Conservation (phyloP, 2,888 invertebrate species). For the Melitaea athalia region DNA sequence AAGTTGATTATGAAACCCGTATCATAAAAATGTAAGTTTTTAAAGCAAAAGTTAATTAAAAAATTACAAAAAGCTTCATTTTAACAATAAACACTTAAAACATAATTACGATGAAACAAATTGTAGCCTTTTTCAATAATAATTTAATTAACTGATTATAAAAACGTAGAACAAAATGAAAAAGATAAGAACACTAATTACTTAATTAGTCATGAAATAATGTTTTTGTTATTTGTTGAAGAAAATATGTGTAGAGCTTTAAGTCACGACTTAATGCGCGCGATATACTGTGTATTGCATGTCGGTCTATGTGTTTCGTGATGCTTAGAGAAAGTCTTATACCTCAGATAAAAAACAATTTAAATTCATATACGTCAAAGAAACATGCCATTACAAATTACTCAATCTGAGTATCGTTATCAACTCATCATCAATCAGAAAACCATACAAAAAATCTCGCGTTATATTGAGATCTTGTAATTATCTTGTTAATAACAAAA, state of each 20-base stretch:
- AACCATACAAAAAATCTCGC: slow-evolving; percentile 16
- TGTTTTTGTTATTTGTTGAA: neutral
- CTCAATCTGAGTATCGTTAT: slow-evolving; percentile 25
- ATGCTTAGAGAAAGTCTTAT: slow-evolving; percentile 12
- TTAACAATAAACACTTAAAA: neutral
- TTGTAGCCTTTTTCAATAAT: neutral
- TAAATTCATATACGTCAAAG: slow-evolving; percentile 22
- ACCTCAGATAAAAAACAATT: slow-evolving; percentile 11
- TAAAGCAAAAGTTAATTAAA: neutral
- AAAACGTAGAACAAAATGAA: neutral
- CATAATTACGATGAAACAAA: neutral
- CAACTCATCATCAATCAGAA: slow-evolving; percentile 24
- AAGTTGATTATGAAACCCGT: slow-evolving; percentile 37
- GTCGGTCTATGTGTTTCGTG: slow-evolving; percentile 6
- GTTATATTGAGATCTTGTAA: slow-evolving; percentile 20
- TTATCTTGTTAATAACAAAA: neutral
- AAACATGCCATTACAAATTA: slow-evolving; percentile 25
- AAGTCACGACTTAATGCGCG: neutral
- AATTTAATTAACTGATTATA: neutral
- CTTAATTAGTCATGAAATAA: neutral
- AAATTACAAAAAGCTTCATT: neutral
- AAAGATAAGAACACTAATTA: neutral
- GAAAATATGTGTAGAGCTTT: neutral
- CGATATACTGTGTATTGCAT: neutral
- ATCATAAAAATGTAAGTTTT: slow-evolving; percentile 37